A percentile compares a stretch with the other conserved stretches of the same genome.
phyloP scores from a whole-genome alignment of 2,113 vertebrate genomes.

The Amphiprion ocellaris region DNA sequence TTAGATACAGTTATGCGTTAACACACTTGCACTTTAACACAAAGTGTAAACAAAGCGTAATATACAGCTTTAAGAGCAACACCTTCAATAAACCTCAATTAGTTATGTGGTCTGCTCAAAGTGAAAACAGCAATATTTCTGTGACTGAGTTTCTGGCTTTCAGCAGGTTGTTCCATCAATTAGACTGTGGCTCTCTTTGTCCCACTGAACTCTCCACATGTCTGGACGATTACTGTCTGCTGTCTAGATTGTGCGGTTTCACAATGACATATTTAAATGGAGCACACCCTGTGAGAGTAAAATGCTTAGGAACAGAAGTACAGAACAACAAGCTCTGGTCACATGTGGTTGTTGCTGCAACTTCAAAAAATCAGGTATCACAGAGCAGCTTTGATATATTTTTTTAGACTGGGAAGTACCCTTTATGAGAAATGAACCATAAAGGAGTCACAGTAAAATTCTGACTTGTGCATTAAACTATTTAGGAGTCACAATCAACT shows the following conservation, averaged over 20 bases:
- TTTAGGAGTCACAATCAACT: not conserved
- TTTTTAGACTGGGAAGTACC: not conserved
- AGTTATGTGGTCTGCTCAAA: conserved; percentile 2
- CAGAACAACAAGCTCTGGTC: not conserved
- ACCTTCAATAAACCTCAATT: conserved; percentile 2
- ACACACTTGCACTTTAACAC: not conserved
- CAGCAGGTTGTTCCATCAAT: conserved; percentile 51
- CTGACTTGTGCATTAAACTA: not conserved
- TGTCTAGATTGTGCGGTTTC: conserved; percentile 26
- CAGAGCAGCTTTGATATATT: not conserved
- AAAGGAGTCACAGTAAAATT: not conserved
- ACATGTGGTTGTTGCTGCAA: not conserved
- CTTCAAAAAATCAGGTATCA: not conserved
- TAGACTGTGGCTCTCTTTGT: conserved; percentile 33
- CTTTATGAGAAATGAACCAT: not conserved
- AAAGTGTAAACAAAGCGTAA: not conserved
- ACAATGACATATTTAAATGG: conserved; percentile 24
- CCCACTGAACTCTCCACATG: conserved; percentile 3
- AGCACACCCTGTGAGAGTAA: conserved; percentile 6
- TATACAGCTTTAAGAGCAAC: not conserved
- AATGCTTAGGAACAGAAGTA: not conserved
- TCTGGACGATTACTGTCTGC: conserved; percentile 40
- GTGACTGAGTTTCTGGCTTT: conserved; percentile 16
- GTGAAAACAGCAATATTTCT: conserved; percentile 34
- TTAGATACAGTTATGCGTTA: not conserved